Evolutionary conservation across 2,113 vertebrate genomes (phyloP).

Genomic region (Acinonyx jubatus): DNA sequence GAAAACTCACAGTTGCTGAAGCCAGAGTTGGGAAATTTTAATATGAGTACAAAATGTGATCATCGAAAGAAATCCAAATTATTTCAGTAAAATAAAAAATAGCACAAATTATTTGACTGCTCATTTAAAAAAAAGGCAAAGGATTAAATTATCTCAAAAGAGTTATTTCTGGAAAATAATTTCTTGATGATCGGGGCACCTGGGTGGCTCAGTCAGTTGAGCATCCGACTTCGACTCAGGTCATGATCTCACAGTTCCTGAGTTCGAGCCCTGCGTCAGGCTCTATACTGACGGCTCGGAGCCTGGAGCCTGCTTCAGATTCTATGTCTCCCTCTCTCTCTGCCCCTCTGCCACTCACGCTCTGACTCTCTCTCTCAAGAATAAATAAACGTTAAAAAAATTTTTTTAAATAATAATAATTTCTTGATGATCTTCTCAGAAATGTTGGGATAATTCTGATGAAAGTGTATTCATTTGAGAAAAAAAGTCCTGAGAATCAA

Average conservation of each 20-base stretch:
- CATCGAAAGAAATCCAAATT: slow-evolving; percentile 41
- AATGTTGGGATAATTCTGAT: slow-evolving; percentile 39
- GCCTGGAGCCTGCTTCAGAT: too few relatives aligned
- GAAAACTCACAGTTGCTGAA: background rate
- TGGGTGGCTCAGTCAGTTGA: too few relatives aligned
- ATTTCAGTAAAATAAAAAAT: slow-evolving; percentile 56
- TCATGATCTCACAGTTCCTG: too few relatives aligned
- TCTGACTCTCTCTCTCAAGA: too few relatives aligned
- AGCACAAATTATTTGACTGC: background rate
- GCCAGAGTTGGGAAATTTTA: background rate
- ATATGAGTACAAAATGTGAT: background rate
- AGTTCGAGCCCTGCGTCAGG: too few relatives aligned
- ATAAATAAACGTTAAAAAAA: too few relatives aligned
- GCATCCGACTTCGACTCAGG: too few relatives aligned
- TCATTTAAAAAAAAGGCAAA: background rate
- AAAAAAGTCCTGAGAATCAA: slow-evolving; percentile 29
- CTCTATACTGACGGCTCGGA: too few relatives aligned
- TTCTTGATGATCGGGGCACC: background rate
- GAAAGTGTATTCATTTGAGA: slow-evolving; percentile 16
- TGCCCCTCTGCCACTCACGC: too few relatives aligned
- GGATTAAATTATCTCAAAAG: slow-evolving; percentile 17
- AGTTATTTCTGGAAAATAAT: slow-evolving; percentile 6
- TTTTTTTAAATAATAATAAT: background rate
- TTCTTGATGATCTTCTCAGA: background rate
- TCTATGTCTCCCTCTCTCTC: too few relatives aligned